A percentile compares a stretch with the other conserved stretches of the same genome.
Evolutionary conservation across 1,140 invertebrate genomes (phyloP).

Genomic region (Phenacoccus solenopsis): DNA sequence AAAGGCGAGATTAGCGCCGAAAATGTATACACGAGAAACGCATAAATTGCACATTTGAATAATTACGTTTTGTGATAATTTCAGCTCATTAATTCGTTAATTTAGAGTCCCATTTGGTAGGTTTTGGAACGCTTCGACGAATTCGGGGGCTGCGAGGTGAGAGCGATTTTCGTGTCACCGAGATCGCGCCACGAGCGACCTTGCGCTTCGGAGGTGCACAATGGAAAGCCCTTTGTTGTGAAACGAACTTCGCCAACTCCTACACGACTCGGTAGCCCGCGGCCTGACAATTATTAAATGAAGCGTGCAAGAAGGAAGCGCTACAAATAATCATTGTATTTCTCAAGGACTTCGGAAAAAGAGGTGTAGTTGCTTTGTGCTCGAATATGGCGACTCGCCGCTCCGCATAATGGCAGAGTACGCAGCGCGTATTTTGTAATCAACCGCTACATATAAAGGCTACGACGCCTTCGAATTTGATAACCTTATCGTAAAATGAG

Average conservation of each 20-base stretch:
- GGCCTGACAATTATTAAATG: neutral
- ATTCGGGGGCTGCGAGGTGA: no score
- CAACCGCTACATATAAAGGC: neutral
- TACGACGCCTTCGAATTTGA: neutral
- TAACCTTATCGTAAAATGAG: neutral
- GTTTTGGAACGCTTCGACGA: neutral
- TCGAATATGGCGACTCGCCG: no score
- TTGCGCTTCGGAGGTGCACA: no score
- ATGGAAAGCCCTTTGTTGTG: no score
- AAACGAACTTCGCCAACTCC: neutral
- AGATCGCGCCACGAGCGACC: no score
- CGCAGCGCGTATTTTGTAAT: neutral
- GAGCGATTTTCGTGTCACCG: no score
- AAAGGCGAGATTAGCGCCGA: neutral
- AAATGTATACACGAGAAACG: neutral
- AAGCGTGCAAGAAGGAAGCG: neutral
- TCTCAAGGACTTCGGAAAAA: neutral
- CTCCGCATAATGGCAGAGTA: neutral
- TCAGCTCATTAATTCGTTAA: neutral
- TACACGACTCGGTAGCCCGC: neutral
- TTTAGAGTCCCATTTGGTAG: neutral
- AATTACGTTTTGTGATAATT: neutral
- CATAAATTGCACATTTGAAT: neutral
- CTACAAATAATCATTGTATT: neutral
- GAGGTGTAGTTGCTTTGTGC: neutral